Base-by-base conservation (phyloP, 2,113 vertebrate genomes). In the Archocentrus centrarchus region DNA sequence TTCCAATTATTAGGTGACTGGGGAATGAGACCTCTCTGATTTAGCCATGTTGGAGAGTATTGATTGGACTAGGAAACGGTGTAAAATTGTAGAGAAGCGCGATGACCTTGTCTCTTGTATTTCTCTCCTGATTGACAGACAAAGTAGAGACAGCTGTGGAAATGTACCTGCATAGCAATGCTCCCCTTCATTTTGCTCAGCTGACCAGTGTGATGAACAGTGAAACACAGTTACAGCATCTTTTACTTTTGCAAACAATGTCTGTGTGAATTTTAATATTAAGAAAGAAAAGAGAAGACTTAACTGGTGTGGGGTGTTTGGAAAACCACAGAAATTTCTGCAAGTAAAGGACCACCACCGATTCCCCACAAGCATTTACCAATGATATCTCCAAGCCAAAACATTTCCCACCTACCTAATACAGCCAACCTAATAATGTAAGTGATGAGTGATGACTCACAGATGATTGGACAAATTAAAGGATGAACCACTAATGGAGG, bases 21-120 rank as follows among this genome's bases (percentile, higher is more conserved):
- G 73, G 73, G 77, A 80, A 57, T 66, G 82, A 89, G 39, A 77
- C 84, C 41, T 59, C 68, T 60, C 66, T 80, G 20, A 87, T 86
- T 81, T 50, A 47, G 63, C 60, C 70, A 75, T 68, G 88, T 84
- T 79, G 61, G 64, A 44, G 30, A 2, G 75, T 85, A 91, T 92
- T 76, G 93, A 93, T 92, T 60, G 59, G 59, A 66, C 78, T 50
- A 78, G 63, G 82, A 87, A 85, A 80, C 30, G 11, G 83, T 85
- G 73, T 79, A 62, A 83, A 90, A 88, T 76, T 73, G 75, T 58
- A 79, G 61, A 77, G 44, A 32, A 59, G 73, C 62, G 81, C 75
- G 82, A 84, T 76, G 91, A 92, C 93, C 86, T 88, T 91, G 87
- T 86, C 77, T 84, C 35, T 79, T 73, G 62, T 18, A 39, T 83